Base-by-base conservation (phyloP, 2,888 invertebrate genomes). In the Orthosia gothica region DNA sequence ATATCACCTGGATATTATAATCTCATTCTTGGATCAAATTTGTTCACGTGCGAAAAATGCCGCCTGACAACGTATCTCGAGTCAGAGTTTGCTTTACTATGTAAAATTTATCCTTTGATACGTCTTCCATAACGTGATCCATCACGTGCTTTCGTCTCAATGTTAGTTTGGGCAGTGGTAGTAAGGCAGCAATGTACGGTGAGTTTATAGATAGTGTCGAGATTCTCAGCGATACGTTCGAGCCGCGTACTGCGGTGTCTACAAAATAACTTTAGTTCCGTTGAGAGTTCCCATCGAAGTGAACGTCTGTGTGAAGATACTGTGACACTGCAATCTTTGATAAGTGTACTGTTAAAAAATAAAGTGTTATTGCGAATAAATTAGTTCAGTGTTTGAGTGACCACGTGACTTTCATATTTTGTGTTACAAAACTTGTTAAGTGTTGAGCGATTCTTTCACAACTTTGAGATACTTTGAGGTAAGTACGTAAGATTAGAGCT, bases 201-300 rank as follows among this genome's bases (percentile, higher is more conserved):
- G 84, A 81, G 72, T 80, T 80, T 79, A 83, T 88, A 86, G 87
- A 88, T 86, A 83, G 64, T 76, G 83, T 88, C 90, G 81, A 71
- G 75, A 81, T 83, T 82, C 83, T 81, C 76, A 74, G 79, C 70
- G 82, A 75, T 79, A 76, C 78, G 84, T 81, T 81, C 80, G 76
- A 70, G 70, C 78, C 76, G 88, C 84, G 82, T 65, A 88, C 86
- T 88, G 89, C 90, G 87, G 86, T 85, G 93, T 89, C 93, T 91
- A 91, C 92, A 87, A 93, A 94, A 93, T 93, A 93, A 93, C 93
- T 94, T 95, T 92, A 94, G 95, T 95, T 93, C 92, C 92, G 91
- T 89, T 89, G 91, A 87, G 93, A 89, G 90, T 92, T 92, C 90
- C 89, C 89, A 87, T 85, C 85, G 91, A 88, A 89, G 91, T 89